Evolutionary conservation across 2,888 invertebrate genomes (phyloP).

Genomic region (Sphecodes monilicornis): DNA sequence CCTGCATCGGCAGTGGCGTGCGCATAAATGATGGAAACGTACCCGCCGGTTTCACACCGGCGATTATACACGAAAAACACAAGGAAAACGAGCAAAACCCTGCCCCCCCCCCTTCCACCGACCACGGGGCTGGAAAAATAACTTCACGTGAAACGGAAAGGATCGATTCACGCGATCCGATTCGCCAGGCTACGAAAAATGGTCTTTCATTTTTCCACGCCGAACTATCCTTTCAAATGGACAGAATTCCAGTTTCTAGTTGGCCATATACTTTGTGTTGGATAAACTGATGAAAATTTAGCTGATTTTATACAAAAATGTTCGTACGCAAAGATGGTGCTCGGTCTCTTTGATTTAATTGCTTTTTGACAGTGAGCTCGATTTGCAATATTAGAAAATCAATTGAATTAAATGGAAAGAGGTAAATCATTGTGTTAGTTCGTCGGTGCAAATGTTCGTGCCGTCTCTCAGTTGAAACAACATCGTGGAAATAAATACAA

Average conservation of each 20-base stretch:
- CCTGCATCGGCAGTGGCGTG: background rate
- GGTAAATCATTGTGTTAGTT: no score
- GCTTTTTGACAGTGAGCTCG: background rate
- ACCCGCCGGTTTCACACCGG: background rate
- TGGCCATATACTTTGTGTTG: background rate
- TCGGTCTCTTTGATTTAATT: background rate
- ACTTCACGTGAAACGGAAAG: background rate
- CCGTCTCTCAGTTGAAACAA: no score
- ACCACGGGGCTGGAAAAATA: background rate
- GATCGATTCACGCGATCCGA: background rate
- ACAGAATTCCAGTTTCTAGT: background rate
- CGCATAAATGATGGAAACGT: background rate
- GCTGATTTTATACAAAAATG: background rate
- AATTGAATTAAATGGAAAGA: no score
- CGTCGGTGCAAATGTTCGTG: no score
- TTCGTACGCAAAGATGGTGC: background rate
- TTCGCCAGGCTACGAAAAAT: background rate
- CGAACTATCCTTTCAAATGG: background rate
- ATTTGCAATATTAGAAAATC: no score
- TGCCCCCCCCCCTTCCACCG: no score
- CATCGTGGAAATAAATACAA: no score
- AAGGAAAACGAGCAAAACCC: background rate
- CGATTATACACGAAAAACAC: constrained; percentile 2
- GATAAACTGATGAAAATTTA: background rate
- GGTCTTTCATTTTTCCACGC: background rate